Evolutionary conservation across 2,797 vertebrate species (phyloP).

Genomic region (Malacoraja senta): DNA sequence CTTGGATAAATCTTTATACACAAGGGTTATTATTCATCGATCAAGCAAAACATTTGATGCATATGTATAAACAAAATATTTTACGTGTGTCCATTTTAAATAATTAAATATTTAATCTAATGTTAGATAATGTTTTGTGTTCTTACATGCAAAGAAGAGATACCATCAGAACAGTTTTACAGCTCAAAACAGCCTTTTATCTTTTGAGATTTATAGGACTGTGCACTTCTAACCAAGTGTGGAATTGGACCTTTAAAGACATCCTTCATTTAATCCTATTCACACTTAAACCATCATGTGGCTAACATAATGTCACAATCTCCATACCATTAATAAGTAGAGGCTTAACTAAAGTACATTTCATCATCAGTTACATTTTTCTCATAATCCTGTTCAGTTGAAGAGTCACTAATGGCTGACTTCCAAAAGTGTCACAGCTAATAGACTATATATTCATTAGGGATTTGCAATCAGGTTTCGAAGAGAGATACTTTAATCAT

Average conservation of each 20-base stretch:
- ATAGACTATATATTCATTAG: constrained; percentile 45
- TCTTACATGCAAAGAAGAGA: neutral
- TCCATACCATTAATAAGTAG: neutral
- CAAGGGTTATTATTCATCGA: neutral
- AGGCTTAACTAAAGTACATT: constrained; percentile 23
- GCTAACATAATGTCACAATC: constrained; percentile 16
- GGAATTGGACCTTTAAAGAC: constrained; percentile 27
- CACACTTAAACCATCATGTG: constrained; percentile 19
- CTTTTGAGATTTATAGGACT: neutral
- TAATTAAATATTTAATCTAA: neutral
- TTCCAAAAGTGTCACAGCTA: constrained; percentile 40
- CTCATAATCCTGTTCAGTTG: neutral
- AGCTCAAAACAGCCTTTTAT: constrained; percentile 5
- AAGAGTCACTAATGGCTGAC: constrained; percentile 36
- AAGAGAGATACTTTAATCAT: neutral
- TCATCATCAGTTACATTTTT: constrained; percentile 18
- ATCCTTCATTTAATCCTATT: constrained; percentile 31
- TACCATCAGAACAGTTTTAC: neutral
- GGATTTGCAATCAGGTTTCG: constrained; percentile 8
- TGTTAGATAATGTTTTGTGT: neutral
- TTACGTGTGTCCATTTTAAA: neutral
- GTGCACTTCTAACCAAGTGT: constrained; percentile 1
- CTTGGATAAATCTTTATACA: neutral
- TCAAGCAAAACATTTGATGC: neutral
- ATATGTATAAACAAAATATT: neutral